phyloP scores from a whole-genome alignment of 2,797 vertebrate genomes.

The Eidolon dupreanum region DNA sequence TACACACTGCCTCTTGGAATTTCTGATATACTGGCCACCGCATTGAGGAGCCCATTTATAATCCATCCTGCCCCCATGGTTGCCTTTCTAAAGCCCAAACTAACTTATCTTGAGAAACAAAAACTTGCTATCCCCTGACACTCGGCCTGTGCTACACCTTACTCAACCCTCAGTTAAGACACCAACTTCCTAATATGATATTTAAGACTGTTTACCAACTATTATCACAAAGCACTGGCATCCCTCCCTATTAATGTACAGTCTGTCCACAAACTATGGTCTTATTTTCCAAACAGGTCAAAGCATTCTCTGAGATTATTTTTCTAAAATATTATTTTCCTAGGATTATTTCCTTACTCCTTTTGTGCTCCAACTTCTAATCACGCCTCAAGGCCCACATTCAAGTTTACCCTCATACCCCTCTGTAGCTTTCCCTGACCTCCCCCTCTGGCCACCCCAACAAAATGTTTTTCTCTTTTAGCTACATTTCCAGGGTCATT shows the following conservation, averaged over 20 bases:
- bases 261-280: not conserved
- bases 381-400: not conserved
- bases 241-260: not conserved
- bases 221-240: not conserved
- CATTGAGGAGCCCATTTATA: not conserved
- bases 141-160: not conserved
- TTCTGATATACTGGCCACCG: not conserved
- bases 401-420: not conserved
- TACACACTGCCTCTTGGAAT: not conserved
- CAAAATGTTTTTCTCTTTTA: not conserved
- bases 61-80: not conserved
- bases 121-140: not conserved
- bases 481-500: not conserved
- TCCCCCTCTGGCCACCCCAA: not conserved
- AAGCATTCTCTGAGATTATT: not conserved
- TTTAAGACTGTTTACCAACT: not conserved
- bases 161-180: not conserved
- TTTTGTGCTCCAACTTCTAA: not conserved
- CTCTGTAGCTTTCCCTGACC: not conserved
- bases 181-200: not conserved
- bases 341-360: not conserved
- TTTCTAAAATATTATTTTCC: not conserved
- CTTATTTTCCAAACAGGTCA: not conserved
- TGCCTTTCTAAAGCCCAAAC: not conserved
- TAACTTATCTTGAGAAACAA: not conserved